Evolutionary conservation across 2,797 vertebrate genomes (phyloP).

Genomic region (Xiphophorus birchmanni): DNA sequence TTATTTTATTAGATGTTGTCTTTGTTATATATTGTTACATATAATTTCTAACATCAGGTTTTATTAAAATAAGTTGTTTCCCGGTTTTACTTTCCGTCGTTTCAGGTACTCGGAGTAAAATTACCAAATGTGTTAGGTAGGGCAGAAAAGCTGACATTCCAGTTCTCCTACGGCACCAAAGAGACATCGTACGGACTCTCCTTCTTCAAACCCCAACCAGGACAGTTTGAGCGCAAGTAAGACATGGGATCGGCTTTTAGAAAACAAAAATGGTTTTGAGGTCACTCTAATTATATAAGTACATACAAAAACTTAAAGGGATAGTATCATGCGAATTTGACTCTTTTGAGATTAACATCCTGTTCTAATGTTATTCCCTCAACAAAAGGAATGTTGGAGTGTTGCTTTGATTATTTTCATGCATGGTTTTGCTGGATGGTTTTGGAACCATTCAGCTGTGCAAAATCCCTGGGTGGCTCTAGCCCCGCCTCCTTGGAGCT

Average conservation of each 20-base stretch:
- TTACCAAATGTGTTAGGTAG: slow-evolving; percentile 93
- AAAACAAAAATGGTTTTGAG: neutral
- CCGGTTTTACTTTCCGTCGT: neutral
- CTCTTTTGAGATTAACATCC: no score
- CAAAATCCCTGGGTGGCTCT: no score
- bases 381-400: no score
- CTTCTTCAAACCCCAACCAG: slow-evolving; percentile 95
- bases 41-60: neutral
- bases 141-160: slow-evolving; percentile 95
- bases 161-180: slow-evolving; percentile 99
- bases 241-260: neutral
- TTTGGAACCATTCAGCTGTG: no score
- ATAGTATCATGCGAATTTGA: no score
- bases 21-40: neutral
- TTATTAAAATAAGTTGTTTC: neutral
- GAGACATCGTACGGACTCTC: slow-evolving; percentile 97
- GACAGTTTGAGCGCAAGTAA: slow-evolving; percentile 94
- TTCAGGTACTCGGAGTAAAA: slow-evolving; percentile 93
- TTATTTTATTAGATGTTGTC: no score
- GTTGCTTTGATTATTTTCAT: no score
- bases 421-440: no score
- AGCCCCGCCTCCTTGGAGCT: no score
- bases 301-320: neutral
- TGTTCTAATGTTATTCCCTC: no score
- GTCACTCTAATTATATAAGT: neutral